These are phyloP conservation scores for Hermetia illucens DNA, from an alignment of 1,140 invertebrate genomes.

Conservation along the genomic window DNA sequence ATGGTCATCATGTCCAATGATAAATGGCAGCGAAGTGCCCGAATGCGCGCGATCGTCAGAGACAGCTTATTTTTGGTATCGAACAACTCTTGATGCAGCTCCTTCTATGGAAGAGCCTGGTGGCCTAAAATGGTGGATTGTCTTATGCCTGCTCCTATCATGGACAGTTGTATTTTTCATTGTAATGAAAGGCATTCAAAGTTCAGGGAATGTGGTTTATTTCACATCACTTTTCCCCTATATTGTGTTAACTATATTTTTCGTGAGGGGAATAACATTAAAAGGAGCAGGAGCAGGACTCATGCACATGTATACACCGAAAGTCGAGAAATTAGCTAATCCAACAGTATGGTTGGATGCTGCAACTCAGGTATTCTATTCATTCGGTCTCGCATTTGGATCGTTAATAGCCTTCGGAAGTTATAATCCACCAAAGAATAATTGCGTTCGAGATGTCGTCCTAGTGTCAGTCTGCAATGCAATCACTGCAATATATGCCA, in stretches of 20 bases:
- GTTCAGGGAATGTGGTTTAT: conserved; percentile 93
- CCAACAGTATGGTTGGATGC: conserved; percentile 86
- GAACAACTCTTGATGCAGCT: conserved; percentile 69
- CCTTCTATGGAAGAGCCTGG: conserved; percentile 70
- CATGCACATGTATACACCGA: conserved; percentile 83
- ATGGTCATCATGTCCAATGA: conserved; percentile 66
- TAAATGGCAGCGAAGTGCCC: conserved; percentile 45
- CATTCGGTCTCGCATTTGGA: conserved; percentile 84
- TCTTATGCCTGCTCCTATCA: conserved; percentile 76
- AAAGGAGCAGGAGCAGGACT: conserved; percentile 78
- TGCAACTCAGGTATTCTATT: conserved; percentile 92
- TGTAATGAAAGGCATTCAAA: conserved; percentile 96
- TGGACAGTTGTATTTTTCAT: conserved; percentile 95
- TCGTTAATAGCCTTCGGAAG: conserved; percentile 83
- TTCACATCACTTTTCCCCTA: conserved; percentile 95
- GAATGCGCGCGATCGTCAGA: conserved; percentile 73
- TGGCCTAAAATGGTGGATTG: conserved; percentile 87
- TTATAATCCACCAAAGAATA: conserved; percentile 81
- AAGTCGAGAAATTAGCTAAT: conserved; percentile 64
- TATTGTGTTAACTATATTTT: conserved; percentile 87
- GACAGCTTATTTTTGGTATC: conserved; percentile 82
- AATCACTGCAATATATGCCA: conserved; percentile 85
- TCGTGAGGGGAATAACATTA: conserved; percentile 79
- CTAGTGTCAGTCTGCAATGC: conserved; percentile 82
- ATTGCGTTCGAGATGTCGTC: conserved; percentile 79